phyloP scores from a whole-genome alignment of 1,140 invertebrate species.

The Cotesia glomerata region DNA sequence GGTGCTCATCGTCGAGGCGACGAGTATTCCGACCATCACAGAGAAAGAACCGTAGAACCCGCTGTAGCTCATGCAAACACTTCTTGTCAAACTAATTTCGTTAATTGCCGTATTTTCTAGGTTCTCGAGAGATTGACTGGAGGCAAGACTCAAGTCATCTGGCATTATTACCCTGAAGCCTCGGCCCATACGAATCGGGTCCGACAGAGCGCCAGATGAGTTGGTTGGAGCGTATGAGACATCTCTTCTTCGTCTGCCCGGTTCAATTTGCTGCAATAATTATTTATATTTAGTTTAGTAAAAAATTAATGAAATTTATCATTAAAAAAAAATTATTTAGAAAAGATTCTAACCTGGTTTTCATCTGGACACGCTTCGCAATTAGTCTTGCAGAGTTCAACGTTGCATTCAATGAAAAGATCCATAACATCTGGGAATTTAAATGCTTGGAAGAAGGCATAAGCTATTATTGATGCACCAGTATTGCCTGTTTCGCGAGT shows the following conservation, averaged over 20 bases:
- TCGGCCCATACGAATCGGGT: slow-evolving; percentile 68
- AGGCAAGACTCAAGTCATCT: slow-evolving; percentile 65
- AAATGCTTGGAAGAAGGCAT: slow-evolving; percentile 83
- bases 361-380: slow-evolving; percentile 76
- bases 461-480: slow-evolving; percentile 80
- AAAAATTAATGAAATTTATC: not conserved
- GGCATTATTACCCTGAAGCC: slow-evolving; percentile 71
- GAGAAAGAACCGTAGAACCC: slow-evolving; percentile 54
- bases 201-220: slow-evolving; percentile 48
- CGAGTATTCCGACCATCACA: slow-evolving; percentile 48
- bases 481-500: slow-evolving; percentile 75
- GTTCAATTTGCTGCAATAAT: slow-evolving; percentile 65
- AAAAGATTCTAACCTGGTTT: slow-evolving; percentile 61
- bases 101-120: slow-evolving; percentile 44
- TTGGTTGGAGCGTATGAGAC: slow-evolving; percentile 60
- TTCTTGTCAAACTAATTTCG: slow-evolving; percentile 36
- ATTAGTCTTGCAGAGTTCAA: slow-evolving; percentile 82
- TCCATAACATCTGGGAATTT: slow-evolving; percentile 91
- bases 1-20: slow-evolving; percentile 49
- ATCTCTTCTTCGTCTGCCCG: slow-evolving; percentile 65
- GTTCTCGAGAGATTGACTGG: slow-evolving; percentile 43
- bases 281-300: not conserved
- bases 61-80: slow-evolving; percentile 53
- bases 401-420: slow-evolving; percentile 82
- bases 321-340: not conserved